Percentiles rank a stretch among this genome's conserved stretches.
Evolutionary conservation across 2,797 vertebrate species (phyloP).

Genomic region (Dendrocincla fuliginosa): DNA sequence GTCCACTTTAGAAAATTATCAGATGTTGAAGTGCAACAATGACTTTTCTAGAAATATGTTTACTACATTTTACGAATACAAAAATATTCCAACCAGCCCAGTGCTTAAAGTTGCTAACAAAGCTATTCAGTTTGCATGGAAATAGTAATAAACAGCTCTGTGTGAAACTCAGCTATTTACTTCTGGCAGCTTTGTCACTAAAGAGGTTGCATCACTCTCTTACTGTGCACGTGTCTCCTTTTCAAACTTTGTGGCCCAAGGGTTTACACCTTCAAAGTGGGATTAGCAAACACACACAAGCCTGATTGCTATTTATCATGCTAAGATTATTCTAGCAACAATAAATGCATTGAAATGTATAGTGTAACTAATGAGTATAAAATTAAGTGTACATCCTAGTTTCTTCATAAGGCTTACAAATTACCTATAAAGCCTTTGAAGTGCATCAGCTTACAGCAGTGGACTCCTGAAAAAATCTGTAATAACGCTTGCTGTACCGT

Average conservation of each 20-base stretch:
- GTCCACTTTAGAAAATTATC: neutral
- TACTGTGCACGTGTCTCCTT: neutral
- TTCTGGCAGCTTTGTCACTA: neutral
- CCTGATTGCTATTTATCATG: neutral
- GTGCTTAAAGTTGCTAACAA: neutral
- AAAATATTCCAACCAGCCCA: neutral
- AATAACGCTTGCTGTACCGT: neutral
- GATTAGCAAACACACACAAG: neutral
- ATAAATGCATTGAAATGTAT: neutral
- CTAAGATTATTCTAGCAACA: neutral
- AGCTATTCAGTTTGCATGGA: neutral
- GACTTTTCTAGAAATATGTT: neutral
- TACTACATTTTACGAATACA: neutral
- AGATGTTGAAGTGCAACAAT: neutral
- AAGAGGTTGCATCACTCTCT: neutral
- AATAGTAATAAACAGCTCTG: neutral
- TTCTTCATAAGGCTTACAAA: neutral
- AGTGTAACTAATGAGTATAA: neutral
- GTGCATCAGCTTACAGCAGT: neutral
- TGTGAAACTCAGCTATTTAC: neutral
- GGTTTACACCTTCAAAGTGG: neutral
- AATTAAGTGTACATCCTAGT: neutral
- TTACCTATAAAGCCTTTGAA: neutral
- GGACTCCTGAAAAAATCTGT: neutral
- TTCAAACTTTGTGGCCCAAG: neutral